phyloP scores from a whole-genome alignment of 92 coral and sea anemone species.

The Pocillopora grandis region DNA sequence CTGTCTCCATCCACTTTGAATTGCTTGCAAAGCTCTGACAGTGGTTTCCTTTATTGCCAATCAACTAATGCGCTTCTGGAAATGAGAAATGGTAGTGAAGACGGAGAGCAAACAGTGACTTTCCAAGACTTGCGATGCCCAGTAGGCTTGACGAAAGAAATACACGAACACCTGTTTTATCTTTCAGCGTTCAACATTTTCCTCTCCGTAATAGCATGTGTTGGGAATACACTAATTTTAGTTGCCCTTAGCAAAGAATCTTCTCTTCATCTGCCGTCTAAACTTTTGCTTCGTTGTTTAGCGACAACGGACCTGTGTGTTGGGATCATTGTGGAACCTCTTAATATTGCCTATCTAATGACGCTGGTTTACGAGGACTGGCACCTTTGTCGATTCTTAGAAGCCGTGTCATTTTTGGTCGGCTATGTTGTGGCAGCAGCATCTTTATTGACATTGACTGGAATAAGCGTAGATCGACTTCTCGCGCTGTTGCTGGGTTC shows the following conservation, averaged over 20 bases:
- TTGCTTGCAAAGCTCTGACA: no score
- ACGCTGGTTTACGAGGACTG: background rate
- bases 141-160: background rate
- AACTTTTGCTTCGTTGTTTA: background rate
- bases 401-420: background rate
- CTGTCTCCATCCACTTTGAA: no score
- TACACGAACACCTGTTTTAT: background rate
- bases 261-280: constrained; percentile 11
- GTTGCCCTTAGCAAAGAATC: constrained; percentile 2
- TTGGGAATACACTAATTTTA: background rate
- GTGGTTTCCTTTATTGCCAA: no score
- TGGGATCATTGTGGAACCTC: constrained; percentile 1
- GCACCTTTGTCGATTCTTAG: background rate
- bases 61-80: background rate
- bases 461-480: constrained; percentile 8
- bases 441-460: background rate
- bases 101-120: background rate
- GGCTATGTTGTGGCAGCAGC: background rate
- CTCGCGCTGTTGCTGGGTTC: background rate
- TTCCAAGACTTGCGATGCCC: background rate
- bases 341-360: background rate
- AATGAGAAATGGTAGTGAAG: background rate
- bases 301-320: background rate
- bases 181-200: background rate
- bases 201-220: background rate